Percentiles rank a stretch among this genome's conserved stretches.
These are phyloP conservation scores for Otocyon megalotis DNA, from an alignment of 2,113 vertebrate species.

Conservation along the genomic window DNA sequence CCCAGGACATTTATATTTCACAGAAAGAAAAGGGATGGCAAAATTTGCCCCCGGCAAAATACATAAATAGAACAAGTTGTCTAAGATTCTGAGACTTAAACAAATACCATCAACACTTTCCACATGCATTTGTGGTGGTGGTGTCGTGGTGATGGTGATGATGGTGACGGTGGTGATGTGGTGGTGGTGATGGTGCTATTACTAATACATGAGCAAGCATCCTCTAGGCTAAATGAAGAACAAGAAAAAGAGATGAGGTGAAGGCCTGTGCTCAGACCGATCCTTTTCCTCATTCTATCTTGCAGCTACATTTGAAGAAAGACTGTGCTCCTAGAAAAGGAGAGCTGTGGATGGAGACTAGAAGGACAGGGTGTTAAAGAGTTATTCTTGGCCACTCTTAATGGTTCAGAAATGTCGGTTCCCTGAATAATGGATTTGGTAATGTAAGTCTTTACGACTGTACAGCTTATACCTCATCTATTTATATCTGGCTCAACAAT, in stretches of 20 bases:
- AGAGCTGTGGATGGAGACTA: accelerated
- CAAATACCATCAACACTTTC: background rate
- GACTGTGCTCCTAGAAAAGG: background rate
- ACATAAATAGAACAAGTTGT: background rate
- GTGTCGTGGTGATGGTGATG: background rate
- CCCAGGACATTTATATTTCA: background rate
- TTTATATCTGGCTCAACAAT: background rate
- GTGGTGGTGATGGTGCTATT: background rate
- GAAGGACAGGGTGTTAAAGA: background rate
- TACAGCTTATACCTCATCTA: background rate
- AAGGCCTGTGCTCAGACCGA: background rate
- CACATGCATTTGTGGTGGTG: background rate
- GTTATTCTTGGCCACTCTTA: background rate
- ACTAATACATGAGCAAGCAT: background rate
- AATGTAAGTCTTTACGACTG: background rate
- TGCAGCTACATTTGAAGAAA: background rate
- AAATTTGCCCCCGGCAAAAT: background rate
- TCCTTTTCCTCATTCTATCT: background rate
- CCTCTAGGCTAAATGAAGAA: background rate
- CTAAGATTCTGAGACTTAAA: background rate
- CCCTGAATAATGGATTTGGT: background rate
- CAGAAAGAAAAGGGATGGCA: background rate
- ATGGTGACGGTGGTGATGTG: background rate
- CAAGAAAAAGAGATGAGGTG: background rate
- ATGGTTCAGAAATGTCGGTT: too few relatives aligned